Percentiles rank a stretch among this genome's conserved stretches.
phyloP scores from a whole-genome alignment of 2,888 invertebrate genomes.

The Thymelicus acteon region DNA sequence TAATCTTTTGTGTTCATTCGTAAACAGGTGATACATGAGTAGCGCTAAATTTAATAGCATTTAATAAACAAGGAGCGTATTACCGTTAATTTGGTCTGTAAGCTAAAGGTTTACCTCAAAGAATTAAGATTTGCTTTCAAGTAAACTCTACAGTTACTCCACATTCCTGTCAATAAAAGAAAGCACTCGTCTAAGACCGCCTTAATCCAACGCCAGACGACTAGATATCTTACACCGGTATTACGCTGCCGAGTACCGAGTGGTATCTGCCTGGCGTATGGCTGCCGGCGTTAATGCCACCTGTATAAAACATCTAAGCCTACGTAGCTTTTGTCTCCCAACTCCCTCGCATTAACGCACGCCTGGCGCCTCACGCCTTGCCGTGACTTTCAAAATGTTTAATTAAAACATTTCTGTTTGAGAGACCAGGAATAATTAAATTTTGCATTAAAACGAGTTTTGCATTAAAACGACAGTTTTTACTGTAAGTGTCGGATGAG shows the following conservation, averaged over 20 bases:
- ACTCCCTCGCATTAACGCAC: not conserved
- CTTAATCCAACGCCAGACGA: slow-evolving; percentile 35
- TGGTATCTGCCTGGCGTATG: slow-evolving; percentile 10
- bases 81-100: too few relatives aligned
- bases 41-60: too few relatives aligned
- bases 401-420: not conserved
- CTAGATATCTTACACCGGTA: slow-evolving; percentile 27
- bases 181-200: slow-evolving; percentile 8
- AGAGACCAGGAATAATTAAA: too few relatives aligned
- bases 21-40: too few relatives aligned
- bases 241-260: not conserved
- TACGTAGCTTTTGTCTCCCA: slow-evolving; percentile 6
- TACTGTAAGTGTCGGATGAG: too few relatives aligned
- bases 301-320: slow-evolving; percentile 24
- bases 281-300: slow-evolving; percentile 19
- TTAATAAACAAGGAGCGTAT: too few relatives aligned
- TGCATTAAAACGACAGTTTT: too few relatives aligned
- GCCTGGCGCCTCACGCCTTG: not conserved
- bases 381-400: not conserved
- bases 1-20: too few relatives aligned
- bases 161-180: not conserved
- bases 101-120: too few relatives aligned
- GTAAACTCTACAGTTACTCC: too few relatives aligned
- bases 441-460: too few relatives aligned
- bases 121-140: too few relatives aligned